phyloP scores from a whole-genome alignment of 1,140 invertebrate species.

The Homalodisca vitripennis region DNA sequence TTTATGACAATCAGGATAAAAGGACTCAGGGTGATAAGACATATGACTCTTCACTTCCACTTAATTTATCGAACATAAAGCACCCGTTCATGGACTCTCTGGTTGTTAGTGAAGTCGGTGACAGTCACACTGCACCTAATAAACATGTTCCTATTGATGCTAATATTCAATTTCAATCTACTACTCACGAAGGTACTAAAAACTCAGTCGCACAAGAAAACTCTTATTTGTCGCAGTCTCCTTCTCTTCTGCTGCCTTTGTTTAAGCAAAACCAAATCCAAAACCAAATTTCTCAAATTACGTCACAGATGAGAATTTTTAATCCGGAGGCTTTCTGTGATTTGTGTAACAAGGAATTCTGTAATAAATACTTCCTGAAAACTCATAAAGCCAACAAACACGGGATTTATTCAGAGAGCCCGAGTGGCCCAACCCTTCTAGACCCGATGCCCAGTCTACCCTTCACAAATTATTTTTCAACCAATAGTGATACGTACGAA shows the following conservation, averaged over 20 bases:
- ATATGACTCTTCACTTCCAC: slow-evolving; percentile 31
- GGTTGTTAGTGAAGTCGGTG: background rate
- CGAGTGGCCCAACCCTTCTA: slow-evolving; percentile 43
- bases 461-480: slow-evolving; percentile 37
- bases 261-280: slow-evolving; percentile 11
- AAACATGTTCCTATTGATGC: background rate
- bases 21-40: slow-evolving; percentile 10
- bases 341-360: slow-evolving; percentile 98
- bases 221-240: slow-evolving; percentile 18
- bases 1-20: background rate
- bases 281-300: slow-evolving; percentile 22
- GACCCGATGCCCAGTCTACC: slow-evolving; percentile 34
- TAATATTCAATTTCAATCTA: background rate
- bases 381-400: slow-evolving; percentile 96
- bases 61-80: slow-evolving; percentile 36
- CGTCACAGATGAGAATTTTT: slow-evolving; percentile 61
- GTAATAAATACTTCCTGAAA: slow-evolving; percentile 99
- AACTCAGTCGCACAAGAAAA: slow-evolving; percentile 16
- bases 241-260: slow-evolving; percentile 5
- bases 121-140: background rate
- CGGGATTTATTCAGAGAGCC: slow-evolving; percentile 74
- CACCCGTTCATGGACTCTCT: slow-evolving; percentile 14
- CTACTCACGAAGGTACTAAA: background rate
- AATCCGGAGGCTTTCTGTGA: slow-evolving; percentile 96
- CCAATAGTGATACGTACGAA: slow-evolving; percentile 2